Evolutionary conservation across 2,113 vertebrate genomes (phyloP).

Genomic region (Chlorodrepanis virens): DNA sequence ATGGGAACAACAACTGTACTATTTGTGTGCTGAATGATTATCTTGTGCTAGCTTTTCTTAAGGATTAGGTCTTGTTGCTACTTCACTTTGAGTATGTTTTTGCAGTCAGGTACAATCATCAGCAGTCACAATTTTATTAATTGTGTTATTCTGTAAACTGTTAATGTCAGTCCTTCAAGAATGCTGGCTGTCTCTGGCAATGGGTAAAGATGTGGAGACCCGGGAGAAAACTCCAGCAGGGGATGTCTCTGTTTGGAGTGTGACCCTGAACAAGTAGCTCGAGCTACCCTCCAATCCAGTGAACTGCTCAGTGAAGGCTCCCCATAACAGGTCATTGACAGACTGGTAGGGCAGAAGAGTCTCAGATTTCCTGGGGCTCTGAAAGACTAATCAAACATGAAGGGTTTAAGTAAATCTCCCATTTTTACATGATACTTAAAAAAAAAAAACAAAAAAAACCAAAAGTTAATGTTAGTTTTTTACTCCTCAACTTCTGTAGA

Average conservation of each 20-base stretch:
- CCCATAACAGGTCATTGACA: neutral
- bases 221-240: too few species aligned
- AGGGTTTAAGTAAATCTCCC: neutral
- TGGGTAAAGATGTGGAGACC: neutral
- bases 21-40: neutral
- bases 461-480: neutral
- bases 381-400: rapidly evolving
- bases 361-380: neutral
- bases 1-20: neutral
- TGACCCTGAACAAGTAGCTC: rapidly evolving
- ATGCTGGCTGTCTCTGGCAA: rapidly evolving
- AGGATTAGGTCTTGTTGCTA: neutral
- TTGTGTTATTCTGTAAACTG: rapidly evolving
- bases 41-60: neutral
- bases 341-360: neutral
- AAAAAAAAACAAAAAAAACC: rapidly evolving
- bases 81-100: neutral
- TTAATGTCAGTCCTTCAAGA: neutral
- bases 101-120: neutral
- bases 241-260: neutral
- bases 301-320: neutral
- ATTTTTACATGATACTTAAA: neutral
- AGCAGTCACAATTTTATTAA: neutral
- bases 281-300: rapidly evolving
- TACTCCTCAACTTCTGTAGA: neutral